Base-by-base conservation (phyloP, 2,888 invertebrate species). In the Acholoe squamosa region DNA sequence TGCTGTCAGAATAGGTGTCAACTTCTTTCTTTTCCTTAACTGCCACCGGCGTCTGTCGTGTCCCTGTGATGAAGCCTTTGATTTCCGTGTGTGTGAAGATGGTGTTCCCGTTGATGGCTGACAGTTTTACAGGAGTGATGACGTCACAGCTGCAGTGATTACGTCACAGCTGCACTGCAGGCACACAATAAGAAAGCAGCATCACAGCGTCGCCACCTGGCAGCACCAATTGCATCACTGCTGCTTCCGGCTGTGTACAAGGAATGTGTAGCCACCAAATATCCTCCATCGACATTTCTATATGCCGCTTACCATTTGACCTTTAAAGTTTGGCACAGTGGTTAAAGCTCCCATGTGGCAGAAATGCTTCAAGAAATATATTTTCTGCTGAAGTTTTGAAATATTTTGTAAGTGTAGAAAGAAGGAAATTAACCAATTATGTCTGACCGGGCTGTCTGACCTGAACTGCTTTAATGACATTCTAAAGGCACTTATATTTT, bases 21-120 rank as follows among this genome's bases (percentile, higher is more conserved):
- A 80, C 80, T 61, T 25, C 76, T 76, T 76, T 76, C 76, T 80
- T 80, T 43, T 71, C 71, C 71, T 71, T 71, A 34, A n/a, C 19
- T 80, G 43, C 80, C 80, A 80, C 43, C 33, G 25, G 33, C 43
- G 43, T 43, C 80, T 80, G 80, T 80, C 25, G 80, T 80, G 80
- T 80, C 80, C 77, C 34, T 80, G 80, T 80, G 43, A 34, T n/a
- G n/a, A 80, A 43, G 80, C 80, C 16, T 80, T 33, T 34, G 14
- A 14, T 31, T 80, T 80, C 43, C 43, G 33, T 43, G 80, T 34
- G 34, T 76, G 76, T 76, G 28, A 14, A 43, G 43, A n/a, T 71
- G 28, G 71, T 71, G 71, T 71, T 28, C 71, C 71, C 3, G 10
- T 80, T 3, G 22, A 22, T 80, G 80, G 80, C 80, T 80, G 80